Conservation (phyloP, 2,797 vertebrate species). For the Cirrhinus mrigala region DNA sequence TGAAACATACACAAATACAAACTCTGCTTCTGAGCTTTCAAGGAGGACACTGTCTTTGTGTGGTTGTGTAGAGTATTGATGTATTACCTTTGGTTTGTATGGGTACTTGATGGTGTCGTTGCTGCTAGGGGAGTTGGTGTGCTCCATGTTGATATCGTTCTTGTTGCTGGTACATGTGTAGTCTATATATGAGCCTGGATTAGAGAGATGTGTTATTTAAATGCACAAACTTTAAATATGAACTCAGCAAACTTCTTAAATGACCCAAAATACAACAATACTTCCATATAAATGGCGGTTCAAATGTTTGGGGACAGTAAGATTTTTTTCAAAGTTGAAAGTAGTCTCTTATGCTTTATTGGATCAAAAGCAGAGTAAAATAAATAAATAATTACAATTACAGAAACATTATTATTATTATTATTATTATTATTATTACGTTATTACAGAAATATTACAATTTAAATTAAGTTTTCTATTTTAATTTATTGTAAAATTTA, state of each 20-base stretch:
- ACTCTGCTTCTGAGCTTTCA: neutral
- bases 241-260: neutral
- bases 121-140: slow-evolving; percentile 89
- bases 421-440: no score
- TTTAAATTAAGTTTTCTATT: no score
- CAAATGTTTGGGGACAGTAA: neutral
- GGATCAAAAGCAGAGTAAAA: neutral
- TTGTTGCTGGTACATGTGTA: slow-evolving; percentile 92
- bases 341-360: neutral
- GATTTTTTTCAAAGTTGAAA: neutral
- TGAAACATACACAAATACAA: slow-evolving; percentile 59
- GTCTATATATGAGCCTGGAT: slow-evolving; percentile 90
- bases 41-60: neutral
- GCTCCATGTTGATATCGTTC: slow-evolving; percentile 91
- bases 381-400: no score
- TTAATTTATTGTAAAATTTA: neutral
- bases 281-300: neutral
- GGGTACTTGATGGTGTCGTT: slow-evolving; percentile 97
- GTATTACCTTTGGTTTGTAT: slow-evolving; percentile 84
- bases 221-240: neutral
- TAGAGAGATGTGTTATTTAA: neutral
- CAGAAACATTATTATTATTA: no score
- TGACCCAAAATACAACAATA: neutral
- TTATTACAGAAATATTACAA: no score
- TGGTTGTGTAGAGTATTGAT: neutral